Evolutionary conservation across 37 sponge, comb jelly and placozoan species (phyloP).

Genomic region (Mnemiopsis leidyi): DNA sequence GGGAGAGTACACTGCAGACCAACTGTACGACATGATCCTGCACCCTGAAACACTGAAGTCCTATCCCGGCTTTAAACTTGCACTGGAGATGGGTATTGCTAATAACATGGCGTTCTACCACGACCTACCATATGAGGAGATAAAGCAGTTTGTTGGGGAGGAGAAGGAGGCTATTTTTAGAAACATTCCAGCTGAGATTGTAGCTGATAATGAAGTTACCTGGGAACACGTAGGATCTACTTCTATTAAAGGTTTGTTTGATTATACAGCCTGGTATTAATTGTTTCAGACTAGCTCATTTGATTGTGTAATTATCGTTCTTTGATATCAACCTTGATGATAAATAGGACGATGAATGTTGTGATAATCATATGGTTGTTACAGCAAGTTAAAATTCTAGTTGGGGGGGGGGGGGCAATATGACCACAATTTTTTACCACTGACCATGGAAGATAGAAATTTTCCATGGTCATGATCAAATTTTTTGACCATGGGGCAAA

Average conservation of each 20-base stretch:
- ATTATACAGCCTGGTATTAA: too few species aligned
- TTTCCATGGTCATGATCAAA: too few species aligned
- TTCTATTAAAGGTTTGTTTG: not conserved
- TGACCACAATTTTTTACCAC: too few species aligned
- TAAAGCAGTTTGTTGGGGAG: not conserved
- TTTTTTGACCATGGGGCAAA: too few species aligned
- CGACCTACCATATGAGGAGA: slow-evolving; percentile 41
- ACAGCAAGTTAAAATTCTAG: too few species aligned
- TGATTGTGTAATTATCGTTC: too few species aligned
- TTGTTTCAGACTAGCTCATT: too few species aligned
- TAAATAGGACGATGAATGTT: too few species aligned
- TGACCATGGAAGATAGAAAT: too few species aligned
- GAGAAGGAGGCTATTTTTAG: not conserved
- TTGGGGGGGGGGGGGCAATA: too few species aligned
- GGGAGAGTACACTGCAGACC: not conserved
- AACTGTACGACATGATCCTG: not conserved
- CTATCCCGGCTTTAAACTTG: slow-evolving; percentile 23
- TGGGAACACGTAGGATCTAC: slow-evolving; percentile 46
- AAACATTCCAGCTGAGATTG: not conserved
- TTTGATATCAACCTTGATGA: too few species aligned
- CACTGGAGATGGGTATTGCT: slow-evolving; percentile 13
- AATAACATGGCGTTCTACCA: slow-evolving; percentile 23
- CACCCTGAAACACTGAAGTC: not conserved
- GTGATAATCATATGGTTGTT: too few species aligned
- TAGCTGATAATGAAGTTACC: not conserved